Conservation (phyloP, 2,888 invertebrate species). For the Pristionchus maxplancki region DNA sequence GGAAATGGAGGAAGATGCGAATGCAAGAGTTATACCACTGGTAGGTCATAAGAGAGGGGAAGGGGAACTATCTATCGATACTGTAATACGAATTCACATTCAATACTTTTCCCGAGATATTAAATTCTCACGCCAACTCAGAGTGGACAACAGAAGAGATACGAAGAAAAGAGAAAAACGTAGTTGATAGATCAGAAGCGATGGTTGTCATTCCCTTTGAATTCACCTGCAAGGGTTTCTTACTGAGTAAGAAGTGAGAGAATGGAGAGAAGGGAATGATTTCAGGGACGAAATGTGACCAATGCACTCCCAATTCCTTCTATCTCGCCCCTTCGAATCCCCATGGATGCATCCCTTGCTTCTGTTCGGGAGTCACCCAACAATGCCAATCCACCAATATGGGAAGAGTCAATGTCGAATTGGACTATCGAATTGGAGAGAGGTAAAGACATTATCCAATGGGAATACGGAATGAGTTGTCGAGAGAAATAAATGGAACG, state of each 20-base stretch:
- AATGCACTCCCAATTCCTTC: slow-evolving; percentile 90
- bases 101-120: background rate
- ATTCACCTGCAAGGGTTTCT: background rate
- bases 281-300: slow-evolving; percentile 86
- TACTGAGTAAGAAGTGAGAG: slow-evolving; percentile 76
- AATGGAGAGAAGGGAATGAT: background rate
- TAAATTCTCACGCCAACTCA: slow-evolving; percentile 17
- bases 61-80: background rate
- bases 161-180: background rate
- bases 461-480: background rate
- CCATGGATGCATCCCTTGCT: slow-evolving; percentile 93
- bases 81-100: background rate
- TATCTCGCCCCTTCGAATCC: slow-evolving; percentile 86
- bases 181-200: background rate
- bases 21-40: slow-evolving; percentile 76
- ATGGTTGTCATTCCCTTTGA: background rate
- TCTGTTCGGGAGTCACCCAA: slow-evolving; percentile 92
- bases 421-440: slow-evolving; percentile 49
- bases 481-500: background rate
- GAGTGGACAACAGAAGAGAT: slow-evolving; percentile 10
- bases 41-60: slow-evolving; percentile 78
- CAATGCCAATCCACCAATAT: slow-evolving; percentile 89
- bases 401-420: slow-evolving; percentile 82
- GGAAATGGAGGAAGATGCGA: slow-evolving; percentile 74
- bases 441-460: background rate